Evolutionary conservation across 92 coral and sea anemone genomes (phyloP), one percentile per base, ranked within the genome.

Genomic region (Heteractis magnifica): DNA sequence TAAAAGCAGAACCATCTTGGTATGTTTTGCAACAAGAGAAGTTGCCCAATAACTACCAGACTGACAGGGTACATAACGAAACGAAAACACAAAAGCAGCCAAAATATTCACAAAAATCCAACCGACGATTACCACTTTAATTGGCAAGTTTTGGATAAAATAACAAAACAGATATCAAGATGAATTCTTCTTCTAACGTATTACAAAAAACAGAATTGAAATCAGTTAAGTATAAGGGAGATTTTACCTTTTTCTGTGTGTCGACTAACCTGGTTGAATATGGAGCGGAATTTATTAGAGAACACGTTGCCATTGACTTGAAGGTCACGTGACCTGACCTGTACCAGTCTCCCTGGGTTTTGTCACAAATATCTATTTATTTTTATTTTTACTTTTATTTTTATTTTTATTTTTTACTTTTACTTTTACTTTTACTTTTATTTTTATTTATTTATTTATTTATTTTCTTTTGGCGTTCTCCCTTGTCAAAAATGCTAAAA

Each of bases 251-350:
- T 65, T 5, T 65, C 72, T 65, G 72, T 65, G 72, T 0, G 72
- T 65, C 72, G 72, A 65, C 72, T 65, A 65, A 65, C 72, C 72
- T 65, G 13, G 72, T 65, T 65, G 72, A 65, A 65, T 65, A 65
- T 65, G 13, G 72, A 65, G 72, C 41, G 72, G 72, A 65, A 65
- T 65, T 65, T 65, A 65, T 65, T 65, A 65, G 72, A 68, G 73
- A 74, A 74, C 78, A 74, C 78, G 78, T 74, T 74, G 78, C 58
- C 59, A 77, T 23, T 52, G 80, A 55, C 80, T 75, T 77, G 80
- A 11, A 68, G 73, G 49, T 77, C 58, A 51, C 80, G 58, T 77
- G 80, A 51, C 64, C 65, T 77, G 64, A 77, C 80, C 58, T 26
- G 64, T 51, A 48, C 80, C 59, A 58, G 58, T 48, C 64, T 77